A percentile compares a stretch with the other conserved stretches of the same genome.
These are phyloP conservation scores for Sebastes alutus DNA, from an alignment of 2,797 vertebrate genomes.

Conservation along the genomic window DNA sequence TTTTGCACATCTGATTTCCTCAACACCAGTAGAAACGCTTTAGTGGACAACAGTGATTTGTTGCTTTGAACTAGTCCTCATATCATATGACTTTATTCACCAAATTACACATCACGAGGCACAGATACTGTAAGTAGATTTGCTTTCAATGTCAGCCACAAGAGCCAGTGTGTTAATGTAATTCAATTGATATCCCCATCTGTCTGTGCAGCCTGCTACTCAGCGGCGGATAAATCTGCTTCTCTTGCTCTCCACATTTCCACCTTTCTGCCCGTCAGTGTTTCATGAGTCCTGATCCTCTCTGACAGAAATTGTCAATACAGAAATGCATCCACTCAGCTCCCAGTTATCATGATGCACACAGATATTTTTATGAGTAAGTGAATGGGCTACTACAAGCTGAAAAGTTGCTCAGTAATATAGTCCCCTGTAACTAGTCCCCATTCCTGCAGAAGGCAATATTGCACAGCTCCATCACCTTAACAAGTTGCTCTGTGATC, in stretches of 20 bases:
- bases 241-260: neutral
- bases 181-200: conserved; percentile 32
- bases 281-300: neutral
- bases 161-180: conserved; percentile 17
- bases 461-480: neutral
- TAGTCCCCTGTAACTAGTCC: neutral
- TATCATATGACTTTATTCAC: conserved; percentile 40
- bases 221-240: conserved; percentile 5
- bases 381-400: neutral
- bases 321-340: neutral
- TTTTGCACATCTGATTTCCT: conserved; percentile 20
- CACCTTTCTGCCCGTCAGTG: neutral
- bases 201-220: conserved; percentile 6
- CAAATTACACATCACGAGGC: conserved; percentile 27
- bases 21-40: neutral
- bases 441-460: neutral
- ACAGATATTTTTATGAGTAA: neutral
- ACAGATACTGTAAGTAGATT: conserved; percentile 28
- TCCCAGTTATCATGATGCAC: neutral
- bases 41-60: neutral
- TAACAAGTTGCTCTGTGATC: conserved; percentile 17
- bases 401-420: neutral
- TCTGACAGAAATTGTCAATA: neutral
- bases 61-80: conserved; percentile 17
- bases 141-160: conserved; percentile 34